Conservation (phyloP, 2,797 vertebrate genomes). For the Rhynchotus rufescens region DNA sequence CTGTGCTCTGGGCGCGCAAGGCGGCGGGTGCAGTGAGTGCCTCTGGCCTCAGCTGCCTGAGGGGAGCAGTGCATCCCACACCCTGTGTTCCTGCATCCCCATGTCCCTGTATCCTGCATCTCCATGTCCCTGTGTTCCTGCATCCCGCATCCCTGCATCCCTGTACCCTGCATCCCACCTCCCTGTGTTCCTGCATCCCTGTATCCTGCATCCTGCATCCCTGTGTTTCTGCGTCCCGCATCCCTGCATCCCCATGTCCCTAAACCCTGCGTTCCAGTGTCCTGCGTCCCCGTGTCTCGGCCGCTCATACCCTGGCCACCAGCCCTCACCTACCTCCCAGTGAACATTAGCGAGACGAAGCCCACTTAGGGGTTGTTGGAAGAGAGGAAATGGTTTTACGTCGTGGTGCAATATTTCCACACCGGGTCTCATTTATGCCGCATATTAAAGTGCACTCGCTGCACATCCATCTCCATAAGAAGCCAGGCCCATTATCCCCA, state of each 20-base stretch:
- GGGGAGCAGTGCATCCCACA: no score
- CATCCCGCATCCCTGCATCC: no score
- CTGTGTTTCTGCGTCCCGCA: no score
- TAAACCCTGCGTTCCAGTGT: not conserved
- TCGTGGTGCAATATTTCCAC: constrained; percentile 72
- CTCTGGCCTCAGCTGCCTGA: no score
- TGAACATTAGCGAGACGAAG: constrained; percentile 17
- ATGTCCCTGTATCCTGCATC: no score
- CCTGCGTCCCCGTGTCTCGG: not conserved
- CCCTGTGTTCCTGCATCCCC: no score
- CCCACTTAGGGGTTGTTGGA: constrained; percentile 64
- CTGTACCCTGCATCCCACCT: no score
- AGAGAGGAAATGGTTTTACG: constrained; percentile 70
- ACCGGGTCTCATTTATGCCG: constrained; percentile 67
- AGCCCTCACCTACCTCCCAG: not conserved
- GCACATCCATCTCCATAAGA: constrained; percentile 74
- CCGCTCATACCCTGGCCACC: not conserved
- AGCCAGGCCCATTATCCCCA: constrained; percentile 65
- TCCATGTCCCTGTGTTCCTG: no score
- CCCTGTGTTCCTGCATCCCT: no score
- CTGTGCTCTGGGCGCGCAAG: not conserved
- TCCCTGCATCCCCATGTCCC: no score
- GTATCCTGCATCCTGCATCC: no score
- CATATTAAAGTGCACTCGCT: constrained; percentile 66
- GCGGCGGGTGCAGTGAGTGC: not conserved